Conservation (phyloP, 2,888 invertebrate genomes). For the Siphlonurus alternatus region DNA sequence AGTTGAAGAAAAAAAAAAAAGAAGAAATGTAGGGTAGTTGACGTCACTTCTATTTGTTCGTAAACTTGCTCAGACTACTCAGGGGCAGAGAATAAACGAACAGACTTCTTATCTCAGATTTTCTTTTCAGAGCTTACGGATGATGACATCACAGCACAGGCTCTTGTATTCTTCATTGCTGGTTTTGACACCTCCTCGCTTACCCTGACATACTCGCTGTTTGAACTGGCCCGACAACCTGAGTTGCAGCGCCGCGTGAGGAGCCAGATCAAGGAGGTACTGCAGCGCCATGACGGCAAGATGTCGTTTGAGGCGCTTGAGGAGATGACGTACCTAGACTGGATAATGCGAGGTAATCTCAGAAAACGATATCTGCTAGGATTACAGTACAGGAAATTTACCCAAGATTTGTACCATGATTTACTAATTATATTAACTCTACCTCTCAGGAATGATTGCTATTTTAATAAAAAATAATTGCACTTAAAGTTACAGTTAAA, state of each 20-base stretch:
- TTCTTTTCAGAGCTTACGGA: constrained; percentile 21
- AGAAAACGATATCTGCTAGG: not conserved
- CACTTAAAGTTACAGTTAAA: not conserved
- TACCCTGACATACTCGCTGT: not conserved
- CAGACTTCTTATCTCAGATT: no score
- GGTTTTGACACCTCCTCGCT: not conserved
- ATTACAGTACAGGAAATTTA: no score
- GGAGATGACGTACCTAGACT: constrained; percentile 20
- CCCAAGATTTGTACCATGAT: no score
- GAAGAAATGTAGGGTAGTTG: no score
- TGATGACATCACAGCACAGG: constrained; percentile 25
- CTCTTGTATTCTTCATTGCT: constrained; percentile 26
- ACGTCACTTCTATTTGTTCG: not conserved
- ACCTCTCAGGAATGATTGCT: no score
- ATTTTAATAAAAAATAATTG: not conserved
- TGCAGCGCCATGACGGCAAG: not conserved
- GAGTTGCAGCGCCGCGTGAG: not conserved
- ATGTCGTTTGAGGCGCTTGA: constrained; percentile 9
- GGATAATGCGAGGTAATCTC: constrained; percentile 12
- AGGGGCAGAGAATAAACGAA: no score
- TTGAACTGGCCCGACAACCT: not conserved
- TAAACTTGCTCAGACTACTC: not conserved
- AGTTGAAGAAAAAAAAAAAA: no score
- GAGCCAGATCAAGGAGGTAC: not conserved
- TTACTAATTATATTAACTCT: no score